A percentile compares a stretch with the other conserved stretches of the same genome.
These are phyloP conservation scores for Amphiura filiformis DNA, from an alignment of 35 echinoderm and acorn worm genomes.

Conservation along the genomic window DNA sequence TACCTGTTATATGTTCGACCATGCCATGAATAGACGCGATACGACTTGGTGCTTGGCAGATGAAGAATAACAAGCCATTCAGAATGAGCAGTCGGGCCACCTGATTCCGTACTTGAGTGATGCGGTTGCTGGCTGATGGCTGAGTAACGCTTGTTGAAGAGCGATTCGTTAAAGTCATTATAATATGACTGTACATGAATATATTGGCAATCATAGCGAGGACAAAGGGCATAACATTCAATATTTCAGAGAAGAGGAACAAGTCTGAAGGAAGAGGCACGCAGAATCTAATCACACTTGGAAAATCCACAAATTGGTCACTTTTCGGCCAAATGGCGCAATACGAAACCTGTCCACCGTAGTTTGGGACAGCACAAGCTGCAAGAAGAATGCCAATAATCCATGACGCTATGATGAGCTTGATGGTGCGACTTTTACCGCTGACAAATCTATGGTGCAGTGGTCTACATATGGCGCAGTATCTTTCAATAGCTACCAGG, in stretches of 20 bases:
- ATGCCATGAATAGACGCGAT: neutral
- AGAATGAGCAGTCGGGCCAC: neutral
- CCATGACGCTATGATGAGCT: conserved; percentile 11
- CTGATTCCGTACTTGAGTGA: neutral
- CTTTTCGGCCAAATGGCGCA: conserved; percentile 22
- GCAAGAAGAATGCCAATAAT: neutral
- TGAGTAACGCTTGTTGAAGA: too few species aligned
- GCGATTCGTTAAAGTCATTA: too few species aligned
- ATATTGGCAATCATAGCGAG: too few species aligned
- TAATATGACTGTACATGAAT: too few species aligned
- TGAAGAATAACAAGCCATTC: neutral
- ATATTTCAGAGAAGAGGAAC: too few species aligned
- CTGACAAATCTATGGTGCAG: conserved; percentile 38
- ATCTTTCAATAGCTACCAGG: conserved; percentile 29
- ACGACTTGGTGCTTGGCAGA: neutral
- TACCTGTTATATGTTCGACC: neutral
- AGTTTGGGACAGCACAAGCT: neutral
- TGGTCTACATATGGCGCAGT: conserved; percentile 48
- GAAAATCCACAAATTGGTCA: conserved; percentile 19
- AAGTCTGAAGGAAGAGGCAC: too few species aligned
- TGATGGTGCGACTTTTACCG: conserved; percentile 29
- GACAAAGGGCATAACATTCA: too few species aligned
- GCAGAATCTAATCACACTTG: conserved; percentile 21
- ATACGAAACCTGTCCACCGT: neutral
- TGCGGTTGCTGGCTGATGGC: too few species aligned